These are phyloP conservation scores for Lithosia quadra DNA, from an alignment of 2,888 invertebrate species.

Conservation along the genomic window DNA sequence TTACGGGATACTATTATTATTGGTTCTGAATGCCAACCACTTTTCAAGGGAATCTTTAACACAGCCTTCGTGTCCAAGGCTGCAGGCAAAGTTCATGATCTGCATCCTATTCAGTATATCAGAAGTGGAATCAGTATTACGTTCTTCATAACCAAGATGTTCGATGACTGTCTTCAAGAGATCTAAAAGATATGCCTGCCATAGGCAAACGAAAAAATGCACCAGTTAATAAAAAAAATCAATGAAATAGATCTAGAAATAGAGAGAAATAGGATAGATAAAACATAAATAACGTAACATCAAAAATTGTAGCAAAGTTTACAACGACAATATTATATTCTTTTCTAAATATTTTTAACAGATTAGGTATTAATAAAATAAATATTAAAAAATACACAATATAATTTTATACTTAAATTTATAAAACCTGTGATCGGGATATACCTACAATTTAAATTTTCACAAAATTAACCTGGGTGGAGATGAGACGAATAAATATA, in stretches of 20 bases:
- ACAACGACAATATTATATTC: too few relatives aligned
- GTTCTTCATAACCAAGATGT: conserved; percentile 83
- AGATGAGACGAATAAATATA: too few relatives aligned
- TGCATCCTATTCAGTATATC: conserved; percentile 87
- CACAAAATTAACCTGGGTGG: too few relatives aligned
- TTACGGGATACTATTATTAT: conserved; percentile 58
- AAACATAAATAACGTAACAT: too few relatives aligned
- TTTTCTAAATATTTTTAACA: too few relatives aligned
- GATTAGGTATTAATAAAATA: too few relatives aligned
- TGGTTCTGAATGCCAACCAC: conserved; percentile 64
- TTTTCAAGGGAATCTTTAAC: conserved; percentile 72
- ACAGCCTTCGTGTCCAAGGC: conserved; percentile 87
- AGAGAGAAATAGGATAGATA: too few relatives aligned
- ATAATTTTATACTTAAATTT: neutral
- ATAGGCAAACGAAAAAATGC: neutral
- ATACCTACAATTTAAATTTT: too few relatives aligned
- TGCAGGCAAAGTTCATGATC: conserved; percentile 89
- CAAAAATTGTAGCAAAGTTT: too few relatives aligned
- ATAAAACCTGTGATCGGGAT: neutral
- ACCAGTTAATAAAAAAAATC: too few relatives aligned
- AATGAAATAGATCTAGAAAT: too few relatives aligned
- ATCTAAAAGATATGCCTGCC: conserved; percentile 78
- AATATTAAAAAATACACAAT: too few relatives aligned
- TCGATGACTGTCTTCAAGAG: conserved; percentile 80
- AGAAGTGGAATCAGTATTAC: conserved; percentile 79